These are phyloP conservation scores for Chymomyza amoena DNA, from an alignment of 2,888 invertebrate species.

Conservation along the genomic window DNA sequence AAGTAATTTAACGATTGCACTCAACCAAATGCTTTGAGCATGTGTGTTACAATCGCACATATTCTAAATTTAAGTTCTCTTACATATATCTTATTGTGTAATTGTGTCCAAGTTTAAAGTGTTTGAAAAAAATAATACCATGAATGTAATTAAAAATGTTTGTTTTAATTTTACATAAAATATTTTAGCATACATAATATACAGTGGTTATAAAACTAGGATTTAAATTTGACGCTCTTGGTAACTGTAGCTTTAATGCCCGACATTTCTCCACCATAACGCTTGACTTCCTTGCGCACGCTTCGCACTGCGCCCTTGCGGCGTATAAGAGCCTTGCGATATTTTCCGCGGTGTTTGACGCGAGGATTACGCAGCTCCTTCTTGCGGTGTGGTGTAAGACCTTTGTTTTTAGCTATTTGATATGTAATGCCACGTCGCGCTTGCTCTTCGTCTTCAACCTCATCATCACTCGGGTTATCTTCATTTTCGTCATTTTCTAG, in stretches of 20 bases:
- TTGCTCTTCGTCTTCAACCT: constrained; percentile 72
- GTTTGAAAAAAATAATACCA: too few species aligned
- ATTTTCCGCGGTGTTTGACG: constrained; percentile 96
- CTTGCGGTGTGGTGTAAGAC: constrained; percentile 92
- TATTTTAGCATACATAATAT: neutral
- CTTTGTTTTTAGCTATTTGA: constrained; percentile 97
- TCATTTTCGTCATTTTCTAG: constrained; percentile 80
- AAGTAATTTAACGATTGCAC: too few species aligned
- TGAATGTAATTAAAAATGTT: too few species aligned
- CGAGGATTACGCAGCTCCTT: constrained; percentile 96
- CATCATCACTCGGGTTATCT: constrained; percentile 79
- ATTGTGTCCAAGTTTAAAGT: too few species aligned
- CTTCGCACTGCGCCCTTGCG: constrained; percentile 95
- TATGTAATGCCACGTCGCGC: constrained; percentile 91
- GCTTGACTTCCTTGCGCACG: constrained; percentile 87
- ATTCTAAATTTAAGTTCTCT: too few species aligned
- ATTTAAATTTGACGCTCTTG: constrained; percentile 92
- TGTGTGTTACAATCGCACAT: too few species aligned
- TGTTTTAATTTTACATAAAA: too few species aligned
- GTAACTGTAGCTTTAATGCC: constrained; percentile 94
- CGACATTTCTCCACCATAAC: constrained; percentile 95
- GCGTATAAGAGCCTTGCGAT: constrained; percentile 92
- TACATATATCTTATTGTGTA: too few species aligned
- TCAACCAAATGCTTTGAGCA: too few species aligned
- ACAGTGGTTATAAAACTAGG: constrained; percentile 28